phyloP scores from a whole-genome alignment of 2,113 vertebrate species.

The Cinclus cinclus region DNA sequence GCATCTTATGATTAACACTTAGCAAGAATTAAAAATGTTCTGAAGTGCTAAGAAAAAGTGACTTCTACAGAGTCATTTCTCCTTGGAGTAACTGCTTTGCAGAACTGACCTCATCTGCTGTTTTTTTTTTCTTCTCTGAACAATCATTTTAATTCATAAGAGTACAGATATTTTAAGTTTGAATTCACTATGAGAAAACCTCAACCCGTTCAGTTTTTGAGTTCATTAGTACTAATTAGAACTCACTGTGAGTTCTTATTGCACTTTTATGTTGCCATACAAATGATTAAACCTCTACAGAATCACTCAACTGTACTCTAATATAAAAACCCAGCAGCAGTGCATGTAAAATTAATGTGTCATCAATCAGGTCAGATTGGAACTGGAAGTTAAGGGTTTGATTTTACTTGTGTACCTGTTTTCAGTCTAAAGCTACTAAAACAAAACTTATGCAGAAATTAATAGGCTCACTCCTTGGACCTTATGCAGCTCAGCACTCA shows the following conservation, averaged over 20 bases:
- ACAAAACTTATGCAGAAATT: neutral
- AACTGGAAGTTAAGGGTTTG: neutral
- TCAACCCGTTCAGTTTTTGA: neutral
- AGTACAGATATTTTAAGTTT: neutral
- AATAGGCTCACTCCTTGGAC: neutral
- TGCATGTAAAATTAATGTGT: neutral
- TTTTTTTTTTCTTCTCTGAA: neutral
- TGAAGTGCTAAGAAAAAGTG: neutral
- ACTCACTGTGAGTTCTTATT: neutral
- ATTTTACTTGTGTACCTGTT: neutral
- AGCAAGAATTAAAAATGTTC: neutral
- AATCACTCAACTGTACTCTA: neutral
- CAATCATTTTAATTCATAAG: neutral
- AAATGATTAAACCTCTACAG: neutral
- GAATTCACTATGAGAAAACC: neutral
- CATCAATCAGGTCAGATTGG: neutral
- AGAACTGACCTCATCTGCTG: neutral
- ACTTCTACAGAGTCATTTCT: neutral
- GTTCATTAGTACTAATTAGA: slow-evolving; percentile 28
- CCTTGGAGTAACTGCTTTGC: neutral
- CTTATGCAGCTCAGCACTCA: neutral
- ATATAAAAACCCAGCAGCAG: neutral
- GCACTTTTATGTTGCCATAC: neutral
- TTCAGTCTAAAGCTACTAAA: neutral
- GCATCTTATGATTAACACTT: neutral